Percentiles rank a stretch among this genome's conserved stretches.
These are phyloP conservation scores for Phanerotoma sp. DNA, from an alignment of 2,888 invertebrate species.

Conservation along the genomic window DNA sequence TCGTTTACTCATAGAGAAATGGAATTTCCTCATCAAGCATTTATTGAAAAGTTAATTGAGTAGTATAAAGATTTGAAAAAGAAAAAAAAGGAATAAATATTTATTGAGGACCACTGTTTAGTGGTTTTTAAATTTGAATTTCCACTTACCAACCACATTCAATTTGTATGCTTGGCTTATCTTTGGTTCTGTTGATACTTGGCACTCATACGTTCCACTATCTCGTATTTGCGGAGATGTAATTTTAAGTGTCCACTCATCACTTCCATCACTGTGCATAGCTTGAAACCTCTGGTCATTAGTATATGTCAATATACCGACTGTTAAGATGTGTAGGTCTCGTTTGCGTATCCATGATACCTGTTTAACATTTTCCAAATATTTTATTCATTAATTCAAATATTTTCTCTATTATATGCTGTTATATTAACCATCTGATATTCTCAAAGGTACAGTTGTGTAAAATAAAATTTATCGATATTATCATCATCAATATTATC, in stretches of 20 bases:
- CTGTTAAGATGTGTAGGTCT: conserved; percentile 76
- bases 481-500: too few relatives aligned
- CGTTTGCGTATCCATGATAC: conserved; percentile 86
- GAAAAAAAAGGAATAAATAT: too few relatives aligned
- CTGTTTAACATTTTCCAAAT: conserved; percentile 54
- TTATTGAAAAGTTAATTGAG: too few relatives aligned
- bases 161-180: conserved; percentile 74
- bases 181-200: conserved; percentile 77
- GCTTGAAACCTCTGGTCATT: conserved; percentile 74
- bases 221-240: conserved; percentile 70
- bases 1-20: too few relatives aligned
- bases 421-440: too few relatives aligned
- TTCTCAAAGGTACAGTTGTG: too few relatives aligned
- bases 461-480: too few relatives aligned
- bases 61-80: too few relatives aligned
- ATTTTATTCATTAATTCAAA: too few relatives aligned
- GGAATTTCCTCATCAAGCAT: too few relatives aligned
- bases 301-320: conserved; percentile 72
- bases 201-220: conserved; percentile 73
- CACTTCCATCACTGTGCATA: conserved; percentile 70
- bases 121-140: not conserved
- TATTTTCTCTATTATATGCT: too few relatives aligned
- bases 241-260: conserved; percentile 73
- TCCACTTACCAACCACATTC: conserved; percentile 72
- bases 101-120: too few relatives aligned